Evolutionary conservation across 2,888 invertebrate species (phyloP).

Genomic region (Platycheirus albimanus): DNA sequence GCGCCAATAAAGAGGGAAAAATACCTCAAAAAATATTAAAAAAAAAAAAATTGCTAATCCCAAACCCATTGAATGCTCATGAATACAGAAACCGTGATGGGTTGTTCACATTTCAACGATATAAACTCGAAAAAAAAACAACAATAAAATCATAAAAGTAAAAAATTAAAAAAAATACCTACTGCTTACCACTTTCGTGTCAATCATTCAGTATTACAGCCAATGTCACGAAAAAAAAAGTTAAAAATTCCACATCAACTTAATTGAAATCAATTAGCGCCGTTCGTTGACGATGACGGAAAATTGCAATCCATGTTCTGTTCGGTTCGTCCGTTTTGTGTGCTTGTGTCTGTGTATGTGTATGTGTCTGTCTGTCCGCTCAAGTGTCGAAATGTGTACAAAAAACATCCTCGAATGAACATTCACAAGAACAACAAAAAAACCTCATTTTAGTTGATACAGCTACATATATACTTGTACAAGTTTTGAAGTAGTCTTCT

Average conservation of each 20-base stretch:
- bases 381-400: slow-evolving; percentile 34
- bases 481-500: slow-evolving; percentile 35
- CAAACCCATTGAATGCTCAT: slow-evolving; percentile 20
- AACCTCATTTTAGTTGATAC: neutral
- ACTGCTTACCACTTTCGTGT: slow-evolving; percentile 58
- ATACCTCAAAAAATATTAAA: neutral
- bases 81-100: neutral
- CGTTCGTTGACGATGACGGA: slow-evolving; percentile 26
- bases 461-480: too few relatives aligned
- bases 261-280: slow-evolving; percentile 73
- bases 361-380: slow-evolving; percentile 28
- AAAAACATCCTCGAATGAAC: slow-evolving; percentile 42
- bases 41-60: neutral
- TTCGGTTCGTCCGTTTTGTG: slow-evolving; percentile 24
- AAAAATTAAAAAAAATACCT: slow-evolving; percentile 27
- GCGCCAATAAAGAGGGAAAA: neutral
- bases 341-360: neutral
- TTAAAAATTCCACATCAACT: slow-evolving; percentile 60
- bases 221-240: slow-evolving; percentile 52
- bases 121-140: neutral
- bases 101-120: slow-evolving; percentile 21
- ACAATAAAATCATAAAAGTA: slow-evolving; percentile 3
- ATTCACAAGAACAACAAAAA: slow-evolving; percentile 18
- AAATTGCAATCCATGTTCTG: slow-evolving; percentile 64
- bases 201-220: slow-evolving; percentile 63